Base-by-base conservation (phyloP, 2,797 vertebrate genomes). In the Heteromormyrus szaboi region DNA sequence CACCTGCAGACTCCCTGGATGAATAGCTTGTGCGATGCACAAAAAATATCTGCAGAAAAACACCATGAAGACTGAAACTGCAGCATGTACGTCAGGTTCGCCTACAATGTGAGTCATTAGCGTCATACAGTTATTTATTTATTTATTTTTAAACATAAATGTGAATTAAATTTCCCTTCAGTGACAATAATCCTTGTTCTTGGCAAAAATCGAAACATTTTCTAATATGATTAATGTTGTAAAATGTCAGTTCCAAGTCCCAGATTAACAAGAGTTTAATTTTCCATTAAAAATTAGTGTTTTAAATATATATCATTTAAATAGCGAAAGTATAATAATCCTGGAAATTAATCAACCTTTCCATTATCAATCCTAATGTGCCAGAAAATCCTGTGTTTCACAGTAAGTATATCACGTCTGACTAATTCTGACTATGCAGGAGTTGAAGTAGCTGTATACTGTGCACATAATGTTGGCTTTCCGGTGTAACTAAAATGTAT, bases 231-330 rank as follows among this genome's bases (percentile, higher is more conserved):
- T 84, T 84, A 50, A 84, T 84, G 11, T 50, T 84, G 46, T 84
- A 46, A 50, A 84, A 50, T 84, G 79, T 46, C 41, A 50, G 17
- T 50, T 84, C 44, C 79, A 84, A 84, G 79, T 46, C 79, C 44
- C n/a, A 84, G 79, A 84, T 84, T 84, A 84, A 46, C 44, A 22
- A n/a, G 79, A 84, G 79, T 84, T 84, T 84, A 50, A 84, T 84
- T 50, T 84, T 50, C 79, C 79, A 84, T 84, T 25, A 84, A 84
- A 84, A 84, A 79, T 79, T n/a, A 22, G 41, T 44, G n/a, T 68
- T 68, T 68, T 12, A 50, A 84, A 84, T n/a, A 50, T 46, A 46
- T 50, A 84, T 50, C 14, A 79, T 79, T 84, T 50, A 25, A 84
- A 84, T 84, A 46, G n/a, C 22, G 79, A 22, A 84, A 12, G 46